Conservation (phyloP, 2,888 invertebrate species). For the Caenorhabditis sp. region DNA sequence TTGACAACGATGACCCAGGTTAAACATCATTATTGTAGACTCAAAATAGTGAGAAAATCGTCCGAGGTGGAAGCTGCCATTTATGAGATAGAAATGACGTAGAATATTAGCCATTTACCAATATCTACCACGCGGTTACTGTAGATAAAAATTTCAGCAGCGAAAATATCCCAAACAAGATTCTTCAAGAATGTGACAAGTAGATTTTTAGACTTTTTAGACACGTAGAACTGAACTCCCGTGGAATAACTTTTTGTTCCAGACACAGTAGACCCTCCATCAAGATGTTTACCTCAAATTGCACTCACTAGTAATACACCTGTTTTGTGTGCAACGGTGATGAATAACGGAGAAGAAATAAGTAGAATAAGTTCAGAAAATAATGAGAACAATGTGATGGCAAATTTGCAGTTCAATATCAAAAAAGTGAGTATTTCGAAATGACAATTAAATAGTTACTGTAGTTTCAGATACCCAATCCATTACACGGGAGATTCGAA, state of each 20-base stretch:
- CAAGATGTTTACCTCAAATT: background rate
- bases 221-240: too few species aligned
- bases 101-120: too few species aligned
- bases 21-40: too few species aligned
- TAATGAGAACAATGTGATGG: slow-evolving; percentile 13
- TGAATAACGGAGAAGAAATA: slow-evolving; percentile 8
- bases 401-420: slow-evolving; percentile 40
- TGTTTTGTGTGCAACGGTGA: slow-evolving; percentile 38
- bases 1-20: background rate
- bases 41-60: too few species aligned
- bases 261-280: slow-evolving; percentile 21
- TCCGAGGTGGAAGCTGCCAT: too few species aligned
- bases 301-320: slow-evolving; percentile 6
- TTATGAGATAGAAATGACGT: too few species aligned
- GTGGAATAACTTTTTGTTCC: too few species aligned
- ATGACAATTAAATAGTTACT: background rate
- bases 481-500: slow-evolving; percentile 41
- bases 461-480: slow-evolving; percentile 28
- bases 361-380: background rate
- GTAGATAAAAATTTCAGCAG: too few species aligned
- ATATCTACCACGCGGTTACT: too few species aligned
- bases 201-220: too few species aligned
- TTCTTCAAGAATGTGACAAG: too few species aligned
- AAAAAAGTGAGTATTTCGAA: slow-evolving; percentile 13
- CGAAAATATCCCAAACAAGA: too few species aligned